Percentiles rank a stretch among this genome's conserved stretches.
phyloP scores from a whole-genome alignment of 2,113 vertebrate genomes.

The Clarias magur region DNA sequence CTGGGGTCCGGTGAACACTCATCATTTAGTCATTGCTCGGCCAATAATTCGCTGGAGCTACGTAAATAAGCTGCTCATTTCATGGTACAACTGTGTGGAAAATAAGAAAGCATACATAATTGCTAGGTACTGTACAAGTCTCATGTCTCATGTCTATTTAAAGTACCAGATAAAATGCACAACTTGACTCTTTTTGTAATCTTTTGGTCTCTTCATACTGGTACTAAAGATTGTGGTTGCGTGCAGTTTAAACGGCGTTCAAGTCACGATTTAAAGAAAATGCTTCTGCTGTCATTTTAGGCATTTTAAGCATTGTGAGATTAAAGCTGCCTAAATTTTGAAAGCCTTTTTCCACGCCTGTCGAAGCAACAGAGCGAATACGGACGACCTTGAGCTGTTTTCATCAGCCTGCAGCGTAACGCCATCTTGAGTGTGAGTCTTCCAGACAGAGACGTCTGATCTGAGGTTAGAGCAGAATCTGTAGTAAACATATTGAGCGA shows the following conservation, averaged over 20 bases:
- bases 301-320: not conserved
- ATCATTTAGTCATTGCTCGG: conserved; percentile 46
- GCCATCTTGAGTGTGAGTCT: conserved; percentile 40
- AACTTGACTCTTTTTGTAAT: not conserved
- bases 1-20: conserved; percentile 26
- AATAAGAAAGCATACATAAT: conserved; percentile 23
- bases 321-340: conserved; percentile 8
- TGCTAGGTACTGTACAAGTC: not conserved
- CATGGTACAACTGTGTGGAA: conserved; percentile 15
- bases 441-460: conserved; percentile 43
- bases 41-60: conserved; percentile 26
- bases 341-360: conserved; percentile 26
- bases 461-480: conserved; percentile 14
- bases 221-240: not conserved
- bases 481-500: conserved; percentile 47
- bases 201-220: not conserved
- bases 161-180: not conserved
- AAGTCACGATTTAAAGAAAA: not conserved
- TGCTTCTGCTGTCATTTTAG: not conserved
- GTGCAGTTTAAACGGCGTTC: not conserved
- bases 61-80: conserved; percentile 16
- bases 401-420: conserved; percentile 31
- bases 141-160: not conserved
- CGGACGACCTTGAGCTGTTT: conserved; percentile 39
- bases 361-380: conserved; percentile 33